phyloP scores from a whole-genome alignment of 2,797 vertebrate species.

The Carapus acus region DNA sequence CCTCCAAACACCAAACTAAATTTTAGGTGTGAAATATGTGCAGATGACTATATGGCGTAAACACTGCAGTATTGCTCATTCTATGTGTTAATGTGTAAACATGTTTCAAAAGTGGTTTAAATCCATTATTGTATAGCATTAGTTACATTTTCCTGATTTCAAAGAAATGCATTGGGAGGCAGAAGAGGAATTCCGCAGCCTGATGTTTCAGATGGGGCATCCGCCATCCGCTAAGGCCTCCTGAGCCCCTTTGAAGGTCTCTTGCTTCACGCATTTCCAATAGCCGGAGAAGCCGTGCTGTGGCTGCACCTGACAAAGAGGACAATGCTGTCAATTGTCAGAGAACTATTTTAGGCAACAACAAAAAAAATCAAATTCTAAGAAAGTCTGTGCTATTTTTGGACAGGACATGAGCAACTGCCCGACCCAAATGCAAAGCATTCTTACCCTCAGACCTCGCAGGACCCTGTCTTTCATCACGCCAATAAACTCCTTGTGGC shows the following conservation, averaged over 20 bases:
- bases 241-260: constrained; percentile 87
- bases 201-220: constrained; percentile 72
- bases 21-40: neutral
- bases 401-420: no score
- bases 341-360: no score
- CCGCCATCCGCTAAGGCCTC: constrained; percentile 79
- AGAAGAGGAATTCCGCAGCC: neutral
- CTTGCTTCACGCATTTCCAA: constrained; percentile 95
- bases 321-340: neutral
- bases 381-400: no score
- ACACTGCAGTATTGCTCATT: constrained; percentile 7
- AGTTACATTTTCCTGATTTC: constrained; percentile 1
- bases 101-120: constrained; percentile 38
- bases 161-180: no score
- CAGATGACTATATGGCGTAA: constrained; percentile 7
- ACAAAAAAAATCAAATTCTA: no score
- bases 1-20: neutral
- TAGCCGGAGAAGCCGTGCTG: constrained; percentile 83
- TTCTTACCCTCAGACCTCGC: constrained; percentile 88
- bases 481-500: constrained; percentile 87
- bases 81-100: constrained; percentile 38
- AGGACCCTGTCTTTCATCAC: constrained; percentile 89
- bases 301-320: constrained; percentile 77
- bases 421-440: no score
- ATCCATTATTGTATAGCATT: constrained; percentile 25